Evolutionary conservation across 2,888 invertebrate genomes (phyloP).

Genomic region (Drosophila suboccidentalis): DNA sequence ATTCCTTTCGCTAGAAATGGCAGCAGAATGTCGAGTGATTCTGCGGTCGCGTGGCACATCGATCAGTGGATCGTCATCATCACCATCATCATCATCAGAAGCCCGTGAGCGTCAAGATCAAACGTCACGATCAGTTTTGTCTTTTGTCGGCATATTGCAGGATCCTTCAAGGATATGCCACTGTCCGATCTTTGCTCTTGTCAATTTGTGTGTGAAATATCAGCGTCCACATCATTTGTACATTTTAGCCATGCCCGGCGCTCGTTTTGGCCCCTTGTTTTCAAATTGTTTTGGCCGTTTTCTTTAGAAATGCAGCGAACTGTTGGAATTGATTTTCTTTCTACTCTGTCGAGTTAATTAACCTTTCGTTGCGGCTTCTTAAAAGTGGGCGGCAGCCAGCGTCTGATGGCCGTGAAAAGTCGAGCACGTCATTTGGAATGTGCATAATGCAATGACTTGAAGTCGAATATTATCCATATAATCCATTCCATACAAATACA

Average conservation of each 20-base stretch:
- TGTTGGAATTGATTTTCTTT: conserved; percentile 71
- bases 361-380: conserved; percentile 77
- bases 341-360: conserved; percentile 65
- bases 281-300: conserved; percentile 68
- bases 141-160: conserved; percentile 62
- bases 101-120: conserved; percentile 63
- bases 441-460: conserved; percentile 29
- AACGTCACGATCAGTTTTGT: conserved; percentile 62
- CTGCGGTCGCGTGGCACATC: conserved; percentile 85
- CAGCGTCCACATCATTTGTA: conserved; percentile 81
- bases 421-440: conserved; percentile 40
- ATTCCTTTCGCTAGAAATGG: conserved; percentile 68
- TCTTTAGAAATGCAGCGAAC: conserved; percentile 70
- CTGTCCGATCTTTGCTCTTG: conserved; percentile 56
- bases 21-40: conserved; percentile 57
- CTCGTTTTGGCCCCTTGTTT: conserved; percentile 57
- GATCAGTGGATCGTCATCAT: conserved; percentile 63
- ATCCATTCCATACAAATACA: background rate
- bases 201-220: conserved; percentile 78
- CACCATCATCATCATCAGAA: conserved; percentile 24
- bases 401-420: conserved; percentile 33
- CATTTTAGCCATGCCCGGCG: conserved; percentile 84
- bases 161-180: conserved; percentile 22
- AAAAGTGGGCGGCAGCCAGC: conserved; percentile 58
- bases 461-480: background rate